Evolutionary conservation across 2,113 vertebrate species (phyloP).

Genomic region (Amblyopsis rosae): DNA sequence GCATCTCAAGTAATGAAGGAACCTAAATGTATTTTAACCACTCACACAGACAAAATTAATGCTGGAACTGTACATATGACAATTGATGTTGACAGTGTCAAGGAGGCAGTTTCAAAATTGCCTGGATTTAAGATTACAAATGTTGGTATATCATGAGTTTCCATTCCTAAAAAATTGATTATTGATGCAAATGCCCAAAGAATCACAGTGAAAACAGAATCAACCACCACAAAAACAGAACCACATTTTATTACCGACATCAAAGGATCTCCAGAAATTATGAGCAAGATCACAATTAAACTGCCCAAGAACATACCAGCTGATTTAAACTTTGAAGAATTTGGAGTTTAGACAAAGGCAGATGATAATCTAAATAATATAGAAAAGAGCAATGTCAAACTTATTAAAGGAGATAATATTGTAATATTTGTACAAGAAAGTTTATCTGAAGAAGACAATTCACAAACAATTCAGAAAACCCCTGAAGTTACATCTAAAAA

Average conservation of each 20-base stretch:
- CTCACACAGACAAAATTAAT: constrained; percentile 35
- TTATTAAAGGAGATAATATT: constrained; percentile 40
- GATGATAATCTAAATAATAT: constrained; percentile 33
- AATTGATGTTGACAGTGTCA: constrained; percentile 76
- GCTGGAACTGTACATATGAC: constrained; percentile 57
- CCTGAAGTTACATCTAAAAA: background rate
- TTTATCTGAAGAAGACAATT: background rate
- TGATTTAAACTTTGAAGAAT: constrained; percentile 44
- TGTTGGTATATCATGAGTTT: constrained; percentile 67
- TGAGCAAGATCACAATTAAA: constrained; percentile 49
- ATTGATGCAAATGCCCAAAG: constrained; percentile 74
- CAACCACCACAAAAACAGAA: constrained; percentile 63
- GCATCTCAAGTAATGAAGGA: constrained; percentile 48
- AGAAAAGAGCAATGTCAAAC: constrained; percentile 20
- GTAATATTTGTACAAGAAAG: constrained; percentile 40
- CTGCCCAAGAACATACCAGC: constrained; percentile 50
- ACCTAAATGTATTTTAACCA: constrained; percentile 40
- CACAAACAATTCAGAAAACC: constrained; percentile 5
- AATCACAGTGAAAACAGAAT: constrained; percentile 64
- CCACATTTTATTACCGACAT: constrained; percentile 30
- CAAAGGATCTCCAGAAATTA: constrained; percentile 41
- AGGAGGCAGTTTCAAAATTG: constrained; percentile 75
- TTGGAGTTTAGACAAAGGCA: constrained; percentile 40
- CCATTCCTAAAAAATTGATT: constrained; percentile 74
- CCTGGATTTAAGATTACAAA: constrained; percentile 76